Conservation (phyloP, 2,113 vertebrate genomes). For the Bos javanicus region DNA sequence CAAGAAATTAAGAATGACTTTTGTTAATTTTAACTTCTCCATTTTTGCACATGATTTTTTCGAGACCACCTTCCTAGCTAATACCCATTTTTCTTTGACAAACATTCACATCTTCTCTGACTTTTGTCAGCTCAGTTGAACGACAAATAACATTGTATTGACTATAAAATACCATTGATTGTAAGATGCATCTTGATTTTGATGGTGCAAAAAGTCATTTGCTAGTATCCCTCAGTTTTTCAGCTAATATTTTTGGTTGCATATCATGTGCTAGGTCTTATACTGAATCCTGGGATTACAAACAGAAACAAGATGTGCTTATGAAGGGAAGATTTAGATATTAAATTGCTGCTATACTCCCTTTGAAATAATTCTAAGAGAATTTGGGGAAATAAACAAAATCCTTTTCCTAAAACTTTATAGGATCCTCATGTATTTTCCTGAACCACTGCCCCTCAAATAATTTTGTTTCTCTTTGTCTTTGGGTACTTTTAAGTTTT, state of each 20-base stretch:
- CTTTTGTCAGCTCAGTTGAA: neutral
- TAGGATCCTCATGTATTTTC: neutral
- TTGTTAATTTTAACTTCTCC: neutral
- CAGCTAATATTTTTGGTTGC: neutral
- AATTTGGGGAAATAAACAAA: conserved; percentile 21
- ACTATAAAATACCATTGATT: neutral
- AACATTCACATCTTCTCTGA: neutral
- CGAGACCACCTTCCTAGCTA: neutral
- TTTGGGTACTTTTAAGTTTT: neutral
- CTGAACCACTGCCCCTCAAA: neutral
- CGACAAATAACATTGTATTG: neutral
- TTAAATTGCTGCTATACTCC: neutral
- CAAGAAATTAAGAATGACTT: neutral
- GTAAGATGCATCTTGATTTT: neutral
- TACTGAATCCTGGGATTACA: neutral
- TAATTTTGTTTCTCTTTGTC: neutral
- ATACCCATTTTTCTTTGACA: neutral
- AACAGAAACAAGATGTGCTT: neutral
- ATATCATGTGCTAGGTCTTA: neutral
- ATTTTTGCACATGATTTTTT: neutral
- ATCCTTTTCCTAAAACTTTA: neutral
- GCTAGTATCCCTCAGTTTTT: neutral
- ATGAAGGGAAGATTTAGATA: neutral
- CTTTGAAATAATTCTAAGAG: neutral
- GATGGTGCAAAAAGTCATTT: neutral